Conservation (phyloP, 2,113 vertebrate species). For the Nothobranchius furzeri region DNA sequence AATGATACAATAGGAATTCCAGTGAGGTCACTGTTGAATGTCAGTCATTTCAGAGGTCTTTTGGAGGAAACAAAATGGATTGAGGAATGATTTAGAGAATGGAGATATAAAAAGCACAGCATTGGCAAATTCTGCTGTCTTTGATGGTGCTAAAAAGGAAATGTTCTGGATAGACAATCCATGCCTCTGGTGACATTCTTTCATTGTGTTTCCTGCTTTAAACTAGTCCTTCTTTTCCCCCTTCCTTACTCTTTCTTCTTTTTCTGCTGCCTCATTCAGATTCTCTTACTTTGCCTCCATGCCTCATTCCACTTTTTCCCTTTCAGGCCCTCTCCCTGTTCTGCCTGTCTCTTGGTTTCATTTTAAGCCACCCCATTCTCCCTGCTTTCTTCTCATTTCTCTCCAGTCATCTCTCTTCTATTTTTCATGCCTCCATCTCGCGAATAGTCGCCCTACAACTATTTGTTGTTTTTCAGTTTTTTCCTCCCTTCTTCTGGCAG, state of each 20-base stretch:
- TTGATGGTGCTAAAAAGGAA: slow-evolving; percentile 62
- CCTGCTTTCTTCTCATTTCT: slow-evolving; percentile 19
- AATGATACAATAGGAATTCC: slow-evolving; percentile 23
- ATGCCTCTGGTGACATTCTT: slow-evolving; percentile 64
- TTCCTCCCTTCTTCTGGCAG: slow-evolving; percentile 25
- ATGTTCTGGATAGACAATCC: slow-evolving; percentile 64
- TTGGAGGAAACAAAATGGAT: slow-evolving; percentile 22
- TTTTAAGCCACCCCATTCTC: slow-evolving; percentile 41
- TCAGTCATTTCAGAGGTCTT: slow-evolving; percentile 35
- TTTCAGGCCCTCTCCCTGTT: slow-evolving; percentile 30
- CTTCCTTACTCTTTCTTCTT: slow-evolving; percentile 22
- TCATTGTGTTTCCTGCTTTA: slow-evolving; percentile 68
- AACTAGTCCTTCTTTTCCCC: slow-evolving; percentile 23
- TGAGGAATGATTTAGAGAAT: slow-evolving; percentile 15
- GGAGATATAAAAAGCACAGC: slow-evolving; percentile 53
- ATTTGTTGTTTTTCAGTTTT: slow-evolving; percentile 13
- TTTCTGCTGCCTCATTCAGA: slow-evolving; percentile 45
- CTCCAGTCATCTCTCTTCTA: slow-evolving; percentile 23
- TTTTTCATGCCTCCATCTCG: slow-evolving; percentile 13
- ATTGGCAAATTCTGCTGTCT: slow-evolving; percentile 54
- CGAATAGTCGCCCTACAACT: slow-evolving; percentile 6
- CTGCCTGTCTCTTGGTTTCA: slow-evolving; percentile 16
- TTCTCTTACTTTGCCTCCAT: slow-evolving; percentile 28
- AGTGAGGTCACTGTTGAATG: slow-evolving; percentile 48
- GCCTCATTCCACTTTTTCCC: slow-evolving; percentile 41